These are phyloP conservation scores for Lithophane leautieri DNA, from an alignment of 2,888 invertebrate species.

Conservation along the genomic window DNA sequence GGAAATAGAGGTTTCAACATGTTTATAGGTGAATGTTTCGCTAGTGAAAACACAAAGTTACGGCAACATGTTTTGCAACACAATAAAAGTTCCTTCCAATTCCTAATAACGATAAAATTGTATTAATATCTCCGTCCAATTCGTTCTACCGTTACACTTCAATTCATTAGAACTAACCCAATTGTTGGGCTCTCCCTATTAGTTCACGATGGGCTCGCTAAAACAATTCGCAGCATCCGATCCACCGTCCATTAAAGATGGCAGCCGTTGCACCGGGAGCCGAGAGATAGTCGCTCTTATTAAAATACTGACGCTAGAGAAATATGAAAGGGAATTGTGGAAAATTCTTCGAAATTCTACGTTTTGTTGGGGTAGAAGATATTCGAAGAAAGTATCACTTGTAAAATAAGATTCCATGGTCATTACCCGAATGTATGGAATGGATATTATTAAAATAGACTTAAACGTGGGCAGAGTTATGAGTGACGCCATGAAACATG, in stretches of 20 bases:
- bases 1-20: too few species aligned
- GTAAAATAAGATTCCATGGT: neutral
- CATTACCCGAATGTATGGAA: neutral
- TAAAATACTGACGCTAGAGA: slow-evolving; percentile 35
- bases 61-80: neutral
- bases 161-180: slow-evolving; percentile 62
- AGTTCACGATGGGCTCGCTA: slow-evolving; percentile 64
- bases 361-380: slow-evolving; percentile 1
- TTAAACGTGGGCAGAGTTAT: neutral
- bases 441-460: neutral
- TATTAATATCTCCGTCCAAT: slow-evolving; percentile 20
- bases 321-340: slow-evolving; percentile 20
- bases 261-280: slow-evolving; percentile 53
- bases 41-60: too few species aligned
- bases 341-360: slow-evolving; percentile 8
- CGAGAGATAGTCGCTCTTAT: slow-evolving; percentile 25
- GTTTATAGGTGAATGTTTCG: too few species aligned
- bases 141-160: slow-evolving; percentile 35
- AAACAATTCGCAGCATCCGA: slow-evolving; percentile 76
- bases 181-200: slow-evolving; percentile 61
- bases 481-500: neutral
- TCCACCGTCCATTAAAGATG: slow-evolving; percentile 67
- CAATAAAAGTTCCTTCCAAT: slow-evolving; percentile 3
- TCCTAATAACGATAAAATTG: slow-evolving; percentile 1
- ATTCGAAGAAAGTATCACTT: neutral